These are phyloP conservation scores for Dromococcyx pavoninus DNA, from an alignment of 2,797 vertebrate genomes.

Conservation along the genomic window DNA sequence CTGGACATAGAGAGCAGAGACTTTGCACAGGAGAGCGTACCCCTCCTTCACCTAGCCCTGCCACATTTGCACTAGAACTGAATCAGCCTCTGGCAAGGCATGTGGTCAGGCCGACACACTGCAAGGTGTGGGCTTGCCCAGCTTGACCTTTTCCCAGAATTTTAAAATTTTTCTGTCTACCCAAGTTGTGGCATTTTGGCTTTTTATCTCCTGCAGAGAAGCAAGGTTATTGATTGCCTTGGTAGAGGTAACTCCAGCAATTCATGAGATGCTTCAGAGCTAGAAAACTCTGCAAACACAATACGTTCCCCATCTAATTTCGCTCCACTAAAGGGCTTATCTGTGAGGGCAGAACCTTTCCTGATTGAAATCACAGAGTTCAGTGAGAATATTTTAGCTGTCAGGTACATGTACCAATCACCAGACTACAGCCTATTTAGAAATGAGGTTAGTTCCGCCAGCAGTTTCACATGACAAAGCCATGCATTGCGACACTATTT, in stretches of 20 bases:
- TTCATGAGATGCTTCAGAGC: background rate
- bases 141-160: background rate
- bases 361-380: background rate
- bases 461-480: background rate
- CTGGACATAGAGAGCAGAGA: background rate
- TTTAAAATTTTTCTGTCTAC: background rate
- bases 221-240: background rate
- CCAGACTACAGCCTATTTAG: background rate
- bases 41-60: background rate
- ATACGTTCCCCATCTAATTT: background rate
- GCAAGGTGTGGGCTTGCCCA: background rate
- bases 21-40: background rate
- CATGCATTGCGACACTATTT: background rate
- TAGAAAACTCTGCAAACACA: background rate
- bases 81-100: background rate
- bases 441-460: background rate
- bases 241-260: background rate
- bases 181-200: background rate
- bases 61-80: background rate
- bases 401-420: background rate
- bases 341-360: background rate
- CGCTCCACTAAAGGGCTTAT: background rate
- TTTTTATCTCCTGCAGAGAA: background rate
- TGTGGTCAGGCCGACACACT: fast-evolving
- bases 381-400: background rate